Percentiles rank a stretch among this genome's conserved stretches.
phyloP scores from a whole-genome alignment of 1,140 invertebrate species.

The Paraescarpia echinospica region DNA sequence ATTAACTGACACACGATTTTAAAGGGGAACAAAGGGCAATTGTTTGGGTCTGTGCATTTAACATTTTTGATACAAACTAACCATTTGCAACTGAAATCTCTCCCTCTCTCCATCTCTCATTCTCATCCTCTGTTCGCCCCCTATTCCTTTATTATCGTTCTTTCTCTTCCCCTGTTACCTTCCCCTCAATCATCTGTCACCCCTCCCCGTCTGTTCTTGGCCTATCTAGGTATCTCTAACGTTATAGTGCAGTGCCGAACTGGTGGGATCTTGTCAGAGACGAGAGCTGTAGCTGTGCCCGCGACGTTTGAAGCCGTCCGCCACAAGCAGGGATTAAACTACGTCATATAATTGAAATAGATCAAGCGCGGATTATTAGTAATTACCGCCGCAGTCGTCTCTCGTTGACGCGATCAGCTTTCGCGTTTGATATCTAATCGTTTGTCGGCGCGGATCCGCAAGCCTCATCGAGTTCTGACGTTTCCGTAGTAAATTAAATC shows the following conservation, averaged over 20 bases:
- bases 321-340: background rate
- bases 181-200: background rate
- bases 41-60: no score
- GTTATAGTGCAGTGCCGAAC: background rate
- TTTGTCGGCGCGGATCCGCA: background rate
- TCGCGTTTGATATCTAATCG: background rate
- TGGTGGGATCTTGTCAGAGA: background rate
- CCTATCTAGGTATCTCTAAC: background rate
- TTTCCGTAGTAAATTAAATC: conserved; percentile 1
- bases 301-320: background rate
- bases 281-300: background rate
- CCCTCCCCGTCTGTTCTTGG: background rate
- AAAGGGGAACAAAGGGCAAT: no score
- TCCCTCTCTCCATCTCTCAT: background rate
- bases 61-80: no score
- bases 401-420: background rate
- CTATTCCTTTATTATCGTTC: no score
- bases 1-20: no score
- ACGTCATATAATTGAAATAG: background rate
- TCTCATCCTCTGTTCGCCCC: background rate
- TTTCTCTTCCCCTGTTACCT: background rate
- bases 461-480: background rate
- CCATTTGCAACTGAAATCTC: no score
- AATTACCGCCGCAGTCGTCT: background rate
- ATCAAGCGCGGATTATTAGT: background rate